These are phyloP conservation scores for Sepiola atlantica DNA, from an alignment of 2,888 invertebrate genomes.

Conservation along the genomic window DNA sequence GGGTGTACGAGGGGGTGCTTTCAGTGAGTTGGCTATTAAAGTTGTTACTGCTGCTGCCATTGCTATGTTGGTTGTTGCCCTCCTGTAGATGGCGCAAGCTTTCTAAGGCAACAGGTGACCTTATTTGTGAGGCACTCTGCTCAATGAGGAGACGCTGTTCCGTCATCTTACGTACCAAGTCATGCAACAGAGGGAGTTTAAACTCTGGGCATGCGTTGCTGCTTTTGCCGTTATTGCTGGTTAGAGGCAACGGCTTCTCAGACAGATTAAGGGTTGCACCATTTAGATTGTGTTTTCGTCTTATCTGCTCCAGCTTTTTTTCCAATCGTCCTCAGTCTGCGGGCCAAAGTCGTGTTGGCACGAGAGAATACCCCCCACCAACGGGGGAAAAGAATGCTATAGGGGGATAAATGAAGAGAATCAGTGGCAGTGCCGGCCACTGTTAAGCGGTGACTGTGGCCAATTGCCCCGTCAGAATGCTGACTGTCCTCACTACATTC, in stretches of 20 bases:
- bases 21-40: constrained; percentile 4
- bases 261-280: constrained; percentile 50
- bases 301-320: constrained; percentile 65
- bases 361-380: constrained; percentile 21
- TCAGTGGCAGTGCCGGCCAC: background rate
- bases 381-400: constrained; percentile 33
- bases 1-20: constrained; percentile 54
- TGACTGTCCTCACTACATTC: constrained; percentile 47
- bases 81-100: constrained; percentile 44
- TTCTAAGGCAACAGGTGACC: constrained; percentile 48
- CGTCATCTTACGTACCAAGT: constrained; percentile 73
- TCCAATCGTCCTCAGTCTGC: constrained; percentile 55
- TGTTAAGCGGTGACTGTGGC: background rate
- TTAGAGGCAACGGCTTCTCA: background rate
- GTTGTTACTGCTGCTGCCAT: background rate
- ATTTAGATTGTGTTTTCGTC: constrained; percentile 70
- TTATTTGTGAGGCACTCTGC: constrained; percentile 50
- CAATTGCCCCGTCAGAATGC: constrained; percentile 44
- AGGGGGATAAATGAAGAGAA: constrained; percentile 15
- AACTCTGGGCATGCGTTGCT: constrained; percentile 63
- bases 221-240: constrained; percentile 59
- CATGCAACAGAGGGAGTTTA: constrained; percentile 71
- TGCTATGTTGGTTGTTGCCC: constrained; percentile 35
- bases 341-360: constrained; percentile 17
- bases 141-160: constrained; percentile 73